phyloP scores from a whole-genome alignment of 2,113 vertebrate species.

The Vombatus ursinus region DNA sequence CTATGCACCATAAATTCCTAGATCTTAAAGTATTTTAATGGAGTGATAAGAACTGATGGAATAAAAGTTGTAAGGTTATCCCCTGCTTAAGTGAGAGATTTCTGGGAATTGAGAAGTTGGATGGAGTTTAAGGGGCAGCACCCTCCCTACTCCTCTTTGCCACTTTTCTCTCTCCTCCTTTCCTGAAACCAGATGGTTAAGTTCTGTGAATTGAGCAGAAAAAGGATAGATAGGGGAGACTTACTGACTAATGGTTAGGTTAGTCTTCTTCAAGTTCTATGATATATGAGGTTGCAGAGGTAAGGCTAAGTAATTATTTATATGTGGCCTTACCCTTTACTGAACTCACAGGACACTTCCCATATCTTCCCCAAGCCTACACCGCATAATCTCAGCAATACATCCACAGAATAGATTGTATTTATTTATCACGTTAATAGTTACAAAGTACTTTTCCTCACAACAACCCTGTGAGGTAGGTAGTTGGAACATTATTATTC shows the following conservation, averaged over 20 bases:
- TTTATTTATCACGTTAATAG: not conserved
- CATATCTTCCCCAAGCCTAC: not conserved
- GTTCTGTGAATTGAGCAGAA: not conserved
- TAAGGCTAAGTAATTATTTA: not conserved
- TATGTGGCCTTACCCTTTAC: not conserved
- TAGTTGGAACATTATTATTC: not conserved
- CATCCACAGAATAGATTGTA: not conserved
- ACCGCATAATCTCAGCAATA: not conserved
- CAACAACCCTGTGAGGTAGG: not conserved
- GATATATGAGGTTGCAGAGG: not conserved
- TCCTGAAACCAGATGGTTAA: not conserved
- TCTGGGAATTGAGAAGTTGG: conserved; percentile 49
- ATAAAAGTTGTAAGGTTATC: conserved; percentile 34
- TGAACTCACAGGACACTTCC: not conserved
- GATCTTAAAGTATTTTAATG: conserved; percentile 24
- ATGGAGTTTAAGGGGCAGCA: conserved; percentile 43
- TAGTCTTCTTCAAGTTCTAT: not conserved
- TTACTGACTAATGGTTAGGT: not conserved
- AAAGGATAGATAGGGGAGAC: not conserved
- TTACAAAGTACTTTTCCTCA: not conserved
- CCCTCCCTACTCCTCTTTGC: not conserved
- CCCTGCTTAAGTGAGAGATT: conserved; percentile 5
- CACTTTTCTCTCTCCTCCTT: not conserved
- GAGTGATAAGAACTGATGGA: conserved; percentile 35
- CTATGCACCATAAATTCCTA: not conserved